Percentiles rank a stretch among this genome's conserved stretches.
phyloP scores from a whole-genome alignment of 2,888 invertebrate genomes.

The Elysia crispata region DNA sequence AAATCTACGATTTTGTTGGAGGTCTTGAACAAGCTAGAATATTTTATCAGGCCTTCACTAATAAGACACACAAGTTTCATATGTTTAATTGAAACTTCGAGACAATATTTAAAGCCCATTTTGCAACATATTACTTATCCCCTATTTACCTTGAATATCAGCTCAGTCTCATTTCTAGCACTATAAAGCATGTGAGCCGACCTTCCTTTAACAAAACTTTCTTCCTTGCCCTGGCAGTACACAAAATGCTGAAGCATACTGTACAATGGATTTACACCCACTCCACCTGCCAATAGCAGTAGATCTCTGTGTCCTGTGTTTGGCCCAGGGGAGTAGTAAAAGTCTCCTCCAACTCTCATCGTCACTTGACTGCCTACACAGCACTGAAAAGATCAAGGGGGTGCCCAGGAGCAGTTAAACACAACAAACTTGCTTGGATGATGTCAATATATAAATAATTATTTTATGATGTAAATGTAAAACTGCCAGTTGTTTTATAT shows the following conservation, averaged over 20 bases:
- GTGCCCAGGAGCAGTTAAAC: no score
- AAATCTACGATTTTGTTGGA: no score
- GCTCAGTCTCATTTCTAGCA: constrained; percentile 73
- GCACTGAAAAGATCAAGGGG: constrained; percentile 69
- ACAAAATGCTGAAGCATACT: constrained; percentile 75
- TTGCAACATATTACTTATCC: not conserved
- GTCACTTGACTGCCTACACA: constrained; percentile 70
- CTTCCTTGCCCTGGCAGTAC: constrained; percentile 56
- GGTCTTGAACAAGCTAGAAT: no score
- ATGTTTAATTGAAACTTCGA: no score
- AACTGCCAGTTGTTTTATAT: no score
- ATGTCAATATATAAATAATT: no score
- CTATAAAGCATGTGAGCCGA: constrained; percentile 74
- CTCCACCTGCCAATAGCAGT: constrained; percentile 78
- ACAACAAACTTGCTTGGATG: no score
- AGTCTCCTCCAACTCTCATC: constrained; percentile 78
- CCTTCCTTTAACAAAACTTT: constrained; percentile 28
- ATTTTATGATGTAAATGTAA: no score
- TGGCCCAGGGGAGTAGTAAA: constrained; percentile 71
- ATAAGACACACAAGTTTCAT: no score
- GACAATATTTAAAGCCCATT: no score
- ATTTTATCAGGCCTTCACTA: no score
- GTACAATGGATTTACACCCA: constrained; percentile 79
- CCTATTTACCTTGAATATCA: constrained; percentile 76
- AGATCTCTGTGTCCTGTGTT: constrained; percentile 60